A percentile compares a stretch with the other conserved stretches of the same genome.
Conservation (phyloP, 1,140 invertebrate species). For the Laupala kohalensis region DNA sequence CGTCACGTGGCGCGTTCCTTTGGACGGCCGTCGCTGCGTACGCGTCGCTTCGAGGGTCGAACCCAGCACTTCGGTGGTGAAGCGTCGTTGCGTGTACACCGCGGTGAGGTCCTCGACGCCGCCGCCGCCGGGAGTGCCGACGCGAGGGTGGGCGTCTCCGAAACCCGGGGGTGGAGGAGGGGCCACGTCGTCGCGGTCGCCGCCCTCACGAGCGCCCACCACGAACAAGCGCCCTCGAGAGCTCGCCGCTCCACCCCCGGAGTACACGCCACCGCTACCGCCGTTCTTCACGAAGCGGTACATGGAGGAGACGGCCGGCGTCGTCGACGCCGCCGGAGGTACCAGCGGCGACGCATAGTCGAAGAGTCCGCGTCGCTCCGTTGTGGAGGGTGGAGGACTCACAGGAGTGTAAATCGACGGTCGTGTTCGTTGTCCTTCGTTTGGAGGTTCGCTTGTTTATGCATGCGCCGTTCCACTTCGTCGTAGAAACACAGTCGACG, state of each 20-base stretch:
- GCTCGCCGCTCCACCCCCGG: constrained; percentile 54
- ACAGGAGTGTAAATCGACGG: too few species aligned
- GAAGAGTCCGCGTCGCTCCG: not conserved
- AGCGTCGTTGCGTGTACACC: constrained; percentile 63
- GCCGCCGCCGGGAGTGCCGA: constrained; percentile 69
- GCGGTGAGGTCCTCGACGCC: constrained; percentile 52
- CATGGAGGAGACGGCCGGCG: constrained; percentile 39
- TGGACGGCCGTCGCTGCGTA: constrained; percentile 58
- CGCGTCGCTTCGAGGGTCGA: constrained; percentile 68
- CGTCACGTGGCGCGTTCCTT: constrained; percentile 63
- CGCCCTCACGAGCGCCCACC: constrained; percentile 56
- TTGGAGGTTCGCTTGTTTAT: too few species aligned
- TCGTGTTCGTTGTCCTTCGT: too few species aligned
- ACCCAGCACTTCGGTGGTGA: constrained; percentile 71
- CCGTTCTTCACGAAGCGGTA: constrained; percentile 53
- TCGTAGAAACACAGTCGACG: too few species aligned
- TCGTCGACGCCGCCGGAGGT: too few species aligned
- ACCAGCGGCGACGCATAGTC: not conserved
- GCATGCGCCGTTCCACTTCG: too few species aligned
- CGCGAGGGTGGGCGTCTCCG: constrained; percentile 63
- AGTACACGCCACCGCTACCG: constrained; percentile 37
- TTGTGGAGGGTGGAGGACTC: not conserved
- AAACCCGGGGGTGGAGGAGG: constrained; percentile 43
- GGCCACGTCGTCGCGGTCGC: constrained; percentile 37
- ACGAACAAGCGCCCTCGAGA: constrained; percentile 54